Conservation (phyloP, 2,888 invertebrate species). For the Eupelmus urozonus region DNA sequence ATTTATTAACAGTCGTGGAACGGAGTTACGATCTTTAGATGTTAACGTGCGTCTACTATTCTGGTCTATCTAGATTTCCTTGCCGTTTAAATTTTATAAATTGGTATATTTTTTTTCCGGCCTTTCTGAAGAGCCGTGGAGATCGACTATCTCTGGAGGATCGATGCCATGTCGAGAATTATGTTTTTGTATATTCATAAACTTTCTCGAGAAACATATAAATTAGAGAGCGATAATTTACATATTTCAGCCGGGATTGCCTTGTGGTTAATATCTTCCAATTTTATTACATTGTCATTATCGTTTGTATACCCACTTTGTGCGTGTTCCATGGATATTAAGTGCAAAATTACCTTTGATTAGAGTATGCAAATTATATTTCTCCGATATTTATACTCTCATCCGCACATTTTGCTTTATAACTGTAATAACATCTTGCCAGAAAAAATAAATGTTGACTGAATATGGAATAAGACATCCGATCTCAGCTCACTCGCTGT, state of each 20-base stretch:
- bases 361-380: slow-evolving; percentile 36
- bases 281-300: slow-evolving; percentile 45
- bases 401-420: not conserved
- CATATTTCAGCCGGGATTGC: slow-evolving; percentile 8
- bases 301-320: not conserved
- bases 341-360: slow-evolving; percentile 39
- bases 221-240: slow-evolving; percentile 29
- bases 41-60: too few species aligned
- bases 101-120: too few species aligned
- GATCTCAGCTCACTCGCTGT: too few species aligned
- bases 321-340: slow-evolving; percentile 25
- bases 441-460: not conserved
- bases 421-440: slow-evolving; percentile 21
- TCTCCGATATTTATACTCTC: slow-evolving; percentile 25
- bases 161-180: slow-evolving; percentile 10
- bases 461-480: not conserved
- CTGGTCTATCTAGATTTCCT: too few species aligned
- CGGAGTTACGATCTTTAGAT: not conserved
- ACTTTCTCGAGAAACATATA: not conserved
- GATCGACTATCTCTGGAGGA: not conserved
- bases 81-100: too few species aligned
- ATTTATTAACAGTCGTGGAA: not conserved
- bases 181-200: not conserved
- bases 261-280: slow-evolving; percentile 19
- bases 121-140: too few species aligned